phyloP scores from a whole-genome alignment of 30 jellyfish, hydroid and myxozoan genomes.

The Hydractinia symbiolongicarpus region DNA sequence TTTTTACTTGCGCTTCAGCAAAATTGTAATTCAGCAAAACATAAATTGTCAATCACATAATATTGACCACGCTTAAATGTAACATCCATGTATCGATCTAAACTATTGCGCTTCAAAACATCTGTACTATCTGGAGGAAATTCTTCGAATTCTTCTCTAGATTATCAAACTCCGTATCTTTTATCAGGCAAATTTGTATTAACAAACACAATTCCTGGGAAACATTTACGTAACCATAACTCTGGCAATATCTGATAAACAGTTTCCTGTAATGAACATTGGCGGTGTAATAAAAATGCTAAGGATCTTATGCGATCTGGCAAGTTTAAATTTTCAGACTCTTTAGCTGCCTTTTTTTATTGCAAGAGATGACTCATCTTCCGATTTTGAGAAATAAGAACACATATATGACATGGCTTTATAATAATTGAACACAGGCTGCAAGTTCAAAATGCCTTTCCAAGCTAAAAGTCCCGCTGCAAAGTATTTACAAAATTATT shows the following conservation, averaged over 20 bases:
- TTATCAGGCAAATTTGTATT: conserved; percentile 23
- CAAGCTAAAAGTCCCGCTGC: no score
- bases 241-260: conserved; percentile 15
- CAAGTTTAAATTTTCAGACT: background rate
- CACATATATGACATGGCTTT: conserved; percentile 6
- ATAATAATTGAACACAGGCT: conserved; percentile 9
- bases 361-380: background rate
- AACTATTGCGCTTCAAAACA: conserved; percentile 5
- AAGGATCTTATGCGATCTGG: background rate
- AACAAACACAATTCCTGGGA: background rate
- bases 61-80: conserved; percentile 23
- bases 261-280: conserved; percentile 6
- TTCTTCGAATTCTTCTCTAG: conserved; percentile 23
- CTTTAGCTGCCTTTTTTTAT: background rate
- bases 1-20: conserved; percentile 16
- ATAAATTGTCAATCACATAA: background rate
- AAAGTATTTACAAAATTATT: no score
- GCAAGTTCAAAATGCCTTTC: background rate
- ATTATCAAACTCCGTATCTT: background rate
- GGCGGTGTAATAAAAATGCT: background rate
- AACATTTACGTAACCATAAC: conserved; percentile 16
- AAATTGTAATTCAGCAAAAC: conserved; percentile 29
- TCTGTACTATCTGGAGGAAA: conserved; percentile 30
- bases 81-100: conserved; percentile 20
- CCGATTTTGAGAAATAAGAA: conserved; percentile 6